Conservation (phyloP, 2,113 vertebrate genomes). For the Laticauda laticaudata region DNA sequence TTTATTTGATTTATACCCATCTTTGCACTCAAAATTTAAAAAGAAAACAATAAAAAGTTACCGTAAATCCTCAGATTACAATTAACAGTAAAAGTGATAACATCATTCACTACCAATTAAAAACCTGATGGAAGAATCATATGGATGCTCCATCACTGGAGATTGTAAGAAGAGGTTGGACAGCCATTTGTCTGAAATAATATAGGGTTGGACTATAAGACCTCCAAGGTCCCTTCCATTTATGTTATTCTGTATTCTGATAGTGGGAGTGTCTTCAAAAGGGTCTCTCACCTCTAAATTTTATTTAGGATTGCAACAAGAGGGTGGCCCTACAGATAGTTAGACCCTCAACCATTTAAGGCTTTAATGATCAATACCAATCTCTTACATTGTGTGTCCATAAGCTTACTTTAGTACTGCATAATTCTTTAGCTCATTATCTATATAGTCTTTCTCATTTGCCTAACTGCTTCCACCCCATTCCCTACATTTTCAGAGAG, state of each 20-base stretch:
- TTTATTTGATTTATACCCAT: not conserved
- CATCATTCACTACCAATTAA: not conserved
- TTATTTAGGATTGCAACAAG: not conserved
- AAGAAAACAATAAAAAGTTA: not conserved
- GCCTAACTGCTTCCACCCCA: not conserved
- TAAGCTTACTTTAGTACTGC: not conserved
- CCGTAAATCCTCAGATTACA: not conserved
- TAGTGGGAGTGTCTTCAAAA: not conserved
- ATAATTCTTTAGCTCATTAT: not conserved
- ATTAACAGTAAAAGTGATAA: not conserved
- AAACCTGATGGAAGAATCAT: not conserved
- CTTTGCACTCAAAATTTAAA: not conserved
- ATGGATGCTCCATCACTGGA: not conserved
- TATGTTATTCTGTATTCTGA: not conserved
- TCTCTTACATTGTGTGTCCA: not conserved
- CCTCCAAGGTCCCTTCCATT: not conserved
- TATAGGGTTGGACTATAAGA: not conserved
- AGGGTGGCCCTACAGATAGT: not conserved
- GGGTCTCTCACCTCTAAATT: not conserved
- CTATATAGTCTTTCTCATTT: not conserved
- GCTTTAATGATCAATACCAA: not conserved
- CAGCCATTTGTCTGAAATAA: not conserved
- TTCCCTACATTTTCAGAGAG: not conserved
- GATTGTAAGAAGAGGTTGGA: not conserved
- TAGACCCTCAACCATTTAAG: not conserved